Evolutionary conservation across 2,888 invertebrate genomes (phyloP), one percentile per base, ranked within the genome.

Genomic region (Tenthredo distinguenda): DNA sequence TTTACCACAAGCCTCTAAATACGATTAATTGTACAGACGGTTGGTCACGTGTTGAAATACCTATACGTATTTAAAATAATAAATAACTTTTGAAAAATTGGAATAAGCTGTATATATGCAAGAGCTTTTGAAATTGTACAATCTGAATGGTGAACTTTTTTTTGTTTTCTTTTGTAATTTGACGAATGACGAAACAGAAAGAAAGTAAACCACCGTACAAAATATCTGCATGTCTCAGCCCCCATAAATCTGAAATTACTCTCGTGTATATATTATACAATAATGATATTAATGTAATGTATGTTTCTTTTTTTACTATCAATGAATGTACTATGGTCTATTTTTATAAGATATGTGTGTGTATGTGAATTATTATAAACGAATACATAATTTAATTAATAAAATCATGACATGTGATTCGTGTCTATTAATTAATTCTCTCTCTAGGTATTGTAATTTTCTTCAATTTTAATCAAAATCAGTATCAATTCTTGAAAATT

Each of bases 311-410:
- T 43, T 43, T 21, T 43, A 43, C 40, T 26, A 43, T 31, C 40
- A 40, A 84, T 86, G 87, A 89, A 89, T 89, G 88, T 89, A 89
- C 65, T 88, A 88, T 43, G 84, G 58, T 87, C 84, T 87, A 88
- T 87, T 86, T 87, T 86, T 89, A 86, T 88, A 89, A 87, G 85
- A 86, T 71, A n/a, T 87, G 90, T 88, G 89, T 89, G 89, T 89
- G 89, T 88, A 88, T 89, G 88, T 89, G 88, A 86, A 88, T 84
- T 83, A 88, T 87, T 88, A 87, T 88, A 88, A 87, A 85, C 86
- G 84, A 87, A 87, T 86, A 88, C 84, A 31, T 90, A 89, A 90
- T 89, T 89, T 88, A 90, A 88, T 84, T 86, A 87, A 91, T 89
- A 91, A 91, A 90, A 87, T 87, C 84, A 85, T 85, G 84, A 84